phyloP scores from a whole-genome alignment of 1,140 invertebrate species.

The Pemphigus obesinymphae region DNA sequence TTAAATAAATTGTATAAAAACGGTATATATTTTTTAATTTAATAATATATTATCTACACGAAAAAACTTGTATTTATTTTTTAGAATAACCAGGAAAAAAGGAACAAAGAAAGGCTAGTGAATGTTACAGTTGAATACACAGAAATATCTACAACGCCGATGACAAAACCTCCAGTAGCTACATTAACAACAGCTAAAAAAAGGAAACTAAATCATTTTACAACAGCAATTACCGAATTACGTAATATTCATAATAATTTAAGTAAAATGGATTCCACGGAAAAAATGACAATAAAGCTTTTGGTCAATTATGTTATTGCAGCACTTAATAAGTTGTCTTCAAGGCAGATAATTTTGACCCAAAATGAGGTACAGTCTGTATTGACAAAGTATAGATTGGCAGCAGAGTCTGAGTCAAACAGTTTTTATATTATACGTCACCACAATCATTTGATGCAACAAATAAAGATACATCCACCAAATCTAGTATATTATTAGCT shows the following conservation, averaged over 20 bases:
- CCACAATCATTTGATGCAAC: neutral
- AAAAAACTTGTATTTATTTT: constrained; percentile 17
- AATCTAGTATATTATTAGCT: neutral
- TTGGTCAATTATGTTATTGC: constrained; percentile 4
- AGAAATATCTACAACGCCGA: constrained; percentile 15
- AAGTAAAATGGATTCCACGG: constrained; percentile 5
- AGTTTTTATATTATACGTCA: constrained; percentile 14
- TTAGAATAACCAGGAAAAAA: constrained; percentile 1
- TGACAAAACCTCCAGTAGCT: constrained; percentile 7
- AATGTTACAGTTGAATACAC: constrained; percentile 11
- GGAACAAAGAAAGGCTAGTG: constrained; percentile 3
- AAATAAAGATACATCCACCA: neutral
- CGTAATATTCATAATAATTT: constrained; percentile 5
- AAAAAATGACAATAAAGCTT: neutral
- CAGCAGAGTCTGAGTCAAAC: constrained; percentile 6
- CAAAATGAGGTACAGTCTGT: constrained; percentile 9
- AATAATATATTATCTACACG: too few species aligned
- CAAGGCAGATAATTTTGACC: neutral
- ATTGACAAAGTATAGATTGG: constrained; percentile 3
- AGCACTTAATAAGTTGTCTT: constrained; percentile 6
- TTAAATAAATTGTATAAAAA: too few species aligned
- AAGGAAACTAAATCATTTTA: neutral
- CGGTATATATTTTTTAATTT: neutral
- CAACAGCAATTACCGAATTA: constrained; percentile 4
- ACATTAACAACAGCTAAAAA: constrained; percentile 18